Evolutionary conservation across 2,113 vertebrate species (phyloP).

Genomic region (Cygnus atratus): DNA sequence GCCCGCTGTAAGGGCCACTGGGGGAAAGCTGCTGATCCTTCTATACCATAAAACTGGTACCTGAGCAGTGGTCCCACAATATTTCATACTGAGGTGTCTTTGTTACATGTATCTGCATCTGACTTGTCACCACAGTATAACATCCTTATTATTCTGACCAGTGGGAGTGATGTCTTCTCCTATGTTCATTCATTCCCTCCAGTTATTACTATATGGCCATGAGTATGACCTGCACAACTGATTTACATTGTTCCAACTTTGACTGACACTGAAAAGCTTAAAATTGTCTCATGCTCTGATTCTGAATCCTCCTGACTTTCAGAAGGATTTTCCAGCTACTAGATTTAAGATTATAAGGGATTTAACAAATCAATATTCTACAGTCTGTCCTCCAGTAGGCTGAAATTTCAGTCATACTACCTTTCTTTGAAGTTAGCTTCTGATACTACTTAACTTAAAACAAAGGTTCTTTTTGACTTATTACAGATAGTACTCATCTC

Average conservation of each 20-base stretch:
- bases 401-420: neutral
- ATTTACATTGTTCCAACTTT: neutral
- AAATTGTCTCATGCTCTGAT: neutral
- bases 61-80: neutral
- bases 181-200: neutral
- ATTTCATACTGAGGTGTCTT: fast-evolving
- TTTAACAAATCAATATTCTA: neutral
- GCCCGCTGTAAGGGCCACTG: fast-evolving
- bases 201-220: neutral
- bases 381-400: neutral
- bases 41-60: neutral
- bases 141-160: neutral
- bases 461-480: neutral
- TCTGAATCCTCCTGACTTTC: neutral
- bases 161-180: neutral
- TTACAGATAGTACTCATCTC: neutral
- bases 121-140: neutral
- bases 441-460: neutral
- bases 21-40: neutral
- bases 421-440: neutral
- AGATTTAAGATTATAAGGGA: neutral
- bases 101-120: neutral
- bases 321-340: neutral
- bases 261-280: neutral
- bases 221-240: neutral